Evolutionary conservation across 2,113 vertebrate genomes (phyloP), one percentile per base, ranked within the genome.

Genomic region (Atlantisia rogersi): DNA sequence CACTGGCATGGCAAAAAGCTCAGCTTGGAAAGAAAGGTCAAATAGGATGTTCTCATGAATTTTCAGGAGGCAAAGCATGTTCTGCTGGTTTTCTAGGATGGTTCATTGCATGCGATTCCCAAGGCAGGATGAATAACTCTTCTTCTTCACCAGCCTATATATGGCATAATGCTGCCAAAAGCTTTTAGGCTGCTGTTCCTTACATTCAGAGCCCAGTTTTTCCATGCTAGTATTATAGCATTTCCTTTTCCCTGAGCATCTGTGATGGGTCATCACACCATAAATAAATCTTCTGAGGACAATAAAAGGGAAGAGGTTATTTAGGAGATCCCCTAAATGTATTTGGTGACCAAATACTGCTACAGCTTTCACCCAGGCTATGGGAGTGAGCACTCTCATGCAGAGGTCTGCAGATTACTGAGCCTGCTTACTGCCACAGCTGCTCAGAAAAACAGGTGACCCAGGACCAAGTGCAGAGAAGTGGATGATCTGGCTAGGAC

Each of bases 341-440:
- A 18, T 71, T 73, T 62, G 44, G 37, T 32, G 52, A 46, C 29
- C 74, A 89, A 82, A 86, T 39, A 32, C 35, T 39, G 25, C 62
- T 19, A 37, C 18, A 69, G 3, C 19, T 86, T 93, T 64, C 40
- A 55, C 3, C 4, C 19, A 82, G 58, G 16, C 28, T 20, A 21
- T 48, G 55, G 25, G 39, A 94, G 11, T 48, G 28, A 95, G 21
- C 29, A n/a, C 19, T 46, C 46, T n/a, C 7, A 8, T 19, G 56
- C 10, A 70, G 69, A 83, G 67, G 26, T 39, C 5, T 6, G 4
- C 39, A 31, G 35, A 2, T 78, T 68, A 29, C 44, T 5, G 11
- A 93, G 35, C 25, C 35, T n/a, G 37, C 31, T 0, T 5, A 18
- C 6, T 79, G 28, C 17, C 53, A 39, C 0, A 0, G 28, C 44